Evolutionary conservation across 2,888 invertebrate genomes (phyloP).

Genomic region (Frankliniella intonsa): DNA sequence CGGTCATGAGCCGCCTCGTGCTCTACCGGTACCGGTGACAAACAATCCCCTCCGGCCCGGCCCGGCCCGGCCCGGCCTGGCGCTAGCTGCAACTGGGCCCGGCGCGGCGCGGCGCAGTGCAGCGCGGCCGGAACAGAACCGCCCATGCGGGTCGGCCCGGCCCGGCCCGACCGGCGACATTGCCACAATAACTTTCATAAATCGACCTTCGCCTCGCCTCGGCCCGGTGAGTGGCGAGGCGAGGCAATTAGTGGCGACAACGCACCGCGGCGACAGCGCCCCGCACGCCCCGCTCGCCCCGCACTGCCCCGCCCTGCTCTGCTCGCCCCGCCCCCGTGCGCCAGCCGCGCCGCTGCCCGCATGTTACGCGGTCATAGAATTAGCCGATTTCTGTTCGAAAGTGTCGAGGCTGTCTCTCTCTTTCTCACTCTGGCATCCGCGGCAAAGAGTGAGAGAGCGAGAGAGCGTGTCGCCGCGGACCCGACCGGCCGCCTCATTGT

Average conservation of each 20-base stretch:
- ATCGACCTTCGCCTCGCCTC: not conserved
- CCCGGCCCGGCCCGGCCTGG: no score
- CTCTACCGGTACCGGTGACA: no score
- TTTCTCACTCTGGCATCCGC: not conserved
- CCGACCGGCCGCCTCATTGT: not conserved
- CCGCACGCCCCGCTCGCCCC: not conserved
- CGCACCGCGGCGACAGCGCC: not conserved
- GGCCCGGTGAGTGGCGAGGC: not conserved
- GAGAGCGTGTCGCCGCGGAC: not conserved
- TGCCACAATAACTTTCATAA: not conserved
- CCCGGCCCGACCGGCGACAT: not conserved
- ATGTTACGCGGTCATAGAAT: not conserved
- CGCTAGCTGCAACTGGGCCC: not conserved
- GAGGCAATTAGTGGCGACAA: conserved; percentile 2
- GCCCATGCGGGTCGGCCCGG: not conserved
- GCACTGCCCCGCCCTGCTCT: not conserved
- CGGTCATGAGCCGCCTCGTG: no score
- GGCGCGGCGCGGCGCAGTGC: not conserved
- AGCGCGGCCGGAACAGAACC: not conserved
- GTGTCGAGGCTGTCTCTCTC: no score
- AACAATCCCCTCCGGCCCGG: no score
- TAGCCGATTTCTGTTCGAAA: no score
- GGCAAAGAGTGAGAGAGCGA: not conserved
- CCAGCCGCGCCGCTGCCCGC: not conserved
- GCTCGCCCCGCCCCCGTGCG: not conserved